A percentile compares a stretch with the other conserved stretches of the same genome.
phyloP scores from a whole-genome alignment of 2,888 invertebrate genomes.

The Caenorhabditis sp. region DNA sequence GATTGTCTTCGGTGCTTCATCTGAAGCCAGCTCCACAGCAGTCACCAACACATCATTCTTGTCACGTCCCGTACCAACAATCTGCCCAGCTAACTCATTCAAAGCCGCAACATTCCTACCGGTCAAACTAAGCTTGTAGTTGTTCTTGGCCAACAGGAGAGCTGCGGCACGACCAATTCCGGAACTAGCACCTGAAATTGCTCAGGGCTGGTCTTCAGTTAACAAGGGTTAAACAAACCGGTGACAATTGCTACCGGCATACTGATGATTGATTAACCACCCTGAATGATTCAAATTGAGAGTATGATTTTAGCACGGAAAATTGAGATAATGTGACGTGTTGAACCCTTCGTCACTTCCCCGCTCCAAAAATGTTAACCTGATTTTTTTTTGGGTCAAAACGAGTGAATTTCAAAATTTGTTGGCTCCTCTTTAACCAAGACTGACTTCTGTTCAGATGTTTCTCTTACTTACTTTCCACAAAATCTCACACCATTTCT shows the following conservation, averaged over 20 bases:
- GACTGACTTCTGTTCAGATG: too few species aligned
- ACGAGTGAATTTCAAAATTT: too few species aligned
- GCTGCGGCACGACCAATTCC: conserved; percentile 81
- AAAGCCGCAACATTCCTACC: conserved; percentile 78
- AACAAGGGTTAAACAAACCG: conserved; percentile 47
- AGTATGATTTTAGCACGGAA: background rate
- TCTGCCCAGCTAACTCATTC: conserved; percentile 75
- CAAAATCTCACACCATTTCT: background rate
- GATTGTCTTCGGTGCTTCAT: conserved; percentile 72
- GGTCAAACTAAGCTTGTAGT: conserved; percentile 67
- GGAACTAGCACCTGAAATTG: conserved; percentile 74
- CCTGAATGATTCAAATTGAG: background rate
- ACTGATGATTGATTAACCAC: background rate
- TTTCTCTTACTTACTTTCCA: too few species aligned
- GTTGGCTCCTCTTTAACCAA: too few species aligned
- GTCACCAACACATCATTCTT: conserved; percentile 79
- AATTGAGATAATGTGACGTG: too few species aligned
- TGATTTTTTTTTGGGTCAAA: too few species aligned
- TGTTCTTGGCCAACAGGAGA: conserved; percentile 75
- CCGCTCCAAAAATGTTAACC: too few species aligned
- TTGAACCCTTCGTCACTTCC: too few species aligned
- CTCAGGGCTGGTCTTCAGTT: too few species aligned
- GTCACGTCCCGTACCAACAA: conserved; percentile 70
- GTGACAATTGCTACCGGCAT: conserved; percentile 70
- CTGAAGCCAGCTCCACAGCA: conserved; percentile 84